A percentile compares a stretch with the other conserved stretches of the same genome.
These are phyloP conservation scores for Schizaphis graminum DNA, from an alignment of 2,888 invertebrate species.

Conservation along the genomic window DNA sequence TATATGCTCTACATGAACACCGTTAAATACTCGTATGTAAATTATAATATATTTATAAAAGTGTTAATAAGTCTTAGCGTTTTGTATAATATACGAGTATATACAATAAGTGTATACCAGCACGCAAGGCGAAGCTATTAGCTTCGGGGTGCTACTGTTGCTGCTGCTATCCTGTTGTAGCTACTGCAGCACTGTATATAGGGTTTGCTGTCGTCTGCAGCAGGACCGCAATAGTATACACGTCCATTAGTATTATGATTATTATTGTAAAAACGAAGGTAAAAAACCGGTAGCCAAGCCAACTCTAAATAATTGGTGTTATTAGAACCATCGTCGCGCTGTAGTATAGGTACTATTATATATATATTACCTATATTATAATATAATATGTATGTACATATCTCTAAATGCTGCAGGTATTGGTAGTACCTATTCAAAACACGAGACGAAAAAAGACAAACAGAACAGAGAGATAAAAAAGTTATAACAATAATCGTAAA, in stretches of 20 bases:
- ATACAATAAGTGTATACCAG: too few species aligned
- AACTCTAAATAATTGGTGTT: slow-evolving; percentile 53
- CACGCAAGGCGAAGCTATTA: slow-evolving; percentile 8
- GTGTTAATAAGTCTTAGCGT: slow-evolving; percentile 37
- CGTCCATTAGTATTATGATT: slow-evolving; percentile 22
- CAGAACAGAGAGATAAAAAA: neutral
- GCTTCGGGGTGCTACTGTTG: slow-evolving; percentile 26
- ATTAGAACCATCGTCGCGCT: slow-evolving; percentile 39
- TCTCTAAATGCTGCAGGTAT: neutral
- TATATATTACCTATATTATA: slow-evolving; percentile 10
- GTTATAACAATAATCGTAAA: slow-evolving; percentile 49
- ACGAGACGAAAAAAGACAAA: neutral
- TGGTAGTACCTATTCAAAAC: neutral
- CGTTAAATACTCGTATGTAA: neutral
- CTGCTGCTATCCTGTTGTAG: neutral
- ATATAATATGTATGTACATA: neutral
- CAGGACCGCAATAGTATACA: neutral
- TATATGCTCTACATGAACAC: neutral
- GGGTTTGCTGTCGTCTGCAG: neutral
- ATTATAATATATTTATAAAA: neutral
- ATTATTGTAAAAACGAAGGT: slow-evolving; percentile 28
- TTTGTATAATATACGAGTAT: neutral
- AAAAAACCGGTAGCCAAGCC: slow-evolving; percentile 61
- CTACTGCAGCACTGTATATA: neutral
- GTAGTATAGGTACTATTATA: neutral